A percentile compares a stretch with the other conserved stretches of the same genome.
These are phyloP conservation scores for Gallinago solitaria DNA, from an alignment of 2,797 vertebrate genomes.

Conservation along the genomic window DNA sequence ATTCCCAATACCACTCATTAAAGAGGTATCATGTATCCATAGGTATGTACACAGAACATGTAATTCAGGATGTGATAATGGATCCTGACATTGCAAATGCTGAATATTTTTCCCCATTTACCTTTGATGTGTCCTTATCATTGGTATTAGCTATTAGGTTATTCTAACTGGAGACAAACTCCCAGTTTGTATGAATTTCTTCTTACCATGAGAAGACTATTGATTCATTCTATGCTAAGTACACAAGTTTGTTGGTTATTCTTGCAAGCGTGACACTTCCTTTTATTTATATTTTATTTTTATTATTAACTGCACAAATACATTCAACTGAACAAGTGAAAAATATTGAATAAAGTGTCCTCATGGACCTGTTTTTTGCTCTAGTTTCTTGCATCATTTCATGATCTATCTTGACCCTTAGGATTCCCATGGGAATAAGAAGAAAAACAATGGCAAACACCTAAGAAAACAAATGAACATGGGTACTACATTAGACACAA, in stretches of 20 bases:
- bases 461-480: not conserved
- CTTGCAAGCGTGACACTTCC: not conserved
- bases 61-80: not conserved
- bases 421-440: not conserved
- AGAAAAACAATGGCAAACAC: not conserved
- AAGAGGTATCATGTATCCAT: not conserved
- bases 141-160: not conserved
- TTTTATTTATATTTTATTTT: not conserved
- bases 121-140: not conserved
- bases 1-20: not conserved
- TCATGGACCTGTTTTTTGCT: not conserved
- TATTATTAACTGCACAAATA: not conserved
- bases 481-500: not conserved
- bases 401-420: not conserved
- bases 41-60: not conserved
- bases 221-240: not conserved
- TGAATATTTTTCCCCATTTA: not conserved
- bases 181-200: not conserved
- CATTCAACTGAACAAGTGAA: not conserved
- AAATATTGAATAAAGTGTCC: not conserved
- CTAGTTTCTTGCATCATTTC: not conserved
- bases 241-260: not conserved
- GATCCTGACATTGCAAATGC: not conserved
- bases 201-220: not conserved
- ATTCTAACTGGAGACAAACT: not conserved